Evolutionary conservation across 2,888 invertebrate species (phyloP), one percentile per base, ranked within the genome.

Genomic region (Cheilosia variabilis): DNA sequence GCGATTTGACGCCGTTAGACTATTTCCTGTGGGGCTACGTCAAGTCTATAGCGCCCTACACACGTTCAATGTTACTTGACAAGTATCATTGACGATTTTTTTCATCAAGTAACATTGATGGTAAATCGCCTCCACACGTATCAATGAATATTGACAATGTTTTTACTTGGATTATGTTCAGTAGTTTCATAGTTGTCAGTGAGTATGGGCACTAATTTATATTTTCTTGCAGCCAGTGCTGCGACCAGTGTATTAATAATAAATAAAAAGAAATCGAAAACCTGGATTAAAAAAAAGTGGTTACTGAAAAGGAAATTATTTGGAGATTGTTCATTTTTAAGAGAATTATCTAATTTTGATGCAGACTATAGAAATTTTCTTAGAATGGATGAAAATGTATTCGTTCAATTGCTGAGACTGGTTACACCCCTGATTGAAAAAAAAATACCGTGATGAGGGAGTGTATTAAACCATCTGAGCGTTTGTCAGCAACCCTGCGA

Each of bases 381-480:
- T 15, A 31, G 65, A 72, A 77, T 68, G 65, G 53, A 72, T 52
- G 31, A 34, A 31, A 55, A 65, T 34, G 31, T 57, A 45, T 82
- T 55, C 24, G n/a, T 52, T 41, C 57, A 71, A 24, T 72, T 80
- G 34, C 45, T 77, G 43, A 9, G 17, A 13, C 65, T 57, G 55
- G 68, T 82, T 19, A 53, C 58, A 31, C 76, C 65, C 37, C 52
- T 75, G n/a, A 83, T 87, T 53, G 24, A 78, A 72, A 73, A 87
- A 43, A 80, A 73, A 62, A 77, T 60, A 84, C 83, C 24, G 31
- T 60, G 17, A 75, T 81, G 75, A 76, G 69, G 50, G 75, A 83
- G 37, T 47, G 78, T 63, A 87, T 87, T 47, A 41, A 75, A 63
- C 24, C 72, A 15, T 81, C 62, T 63, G 77, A 73, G 72, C 66